phyloP scores from a whole-genome alignment of 2,113 vertebrate species.

The Ameiurus melas region DNA sequence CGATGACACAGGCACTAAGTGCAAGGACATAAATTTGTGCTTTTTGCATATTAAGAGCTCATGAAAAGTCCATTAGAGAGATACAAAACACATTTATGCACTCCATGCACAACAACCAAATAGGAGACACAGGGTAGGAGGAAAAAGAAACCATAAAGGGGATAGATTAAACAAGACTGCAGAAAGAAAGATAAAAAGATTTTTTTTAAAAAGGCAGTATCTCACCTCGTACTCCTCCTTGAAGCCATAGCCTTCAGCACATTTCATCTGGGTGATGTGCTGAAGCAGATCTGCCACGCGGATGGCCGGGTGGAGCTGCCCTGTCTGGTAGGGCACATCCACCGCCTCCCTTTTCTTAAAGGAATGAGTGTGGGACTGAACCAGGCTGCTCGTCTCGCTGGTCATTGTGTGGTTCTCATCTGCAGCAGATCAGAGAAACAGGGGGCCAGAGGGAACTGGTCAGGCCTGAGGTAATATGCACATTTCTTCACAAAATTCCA shows the following conservation, averaged over 20 bases:
- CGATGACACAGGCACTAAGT: slow-evolving; percentile 32
- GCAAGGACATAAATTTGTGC: slow-evolving; percentile 32
- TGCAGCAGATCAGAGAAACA: slow-evolving; percentile 56
- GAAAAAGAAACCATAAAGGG: slow-evolving; percentile 1
- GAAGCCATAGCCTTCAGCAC: slow-evolving; percentile 91
- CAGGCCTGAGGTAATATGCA: slow-evolving; percentile 13
- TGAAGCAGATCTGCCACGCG: slow-evolving; percentile 94
- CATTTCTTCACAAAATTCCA: slow-evolving; percentile 12
- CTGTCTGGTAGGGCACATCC: slow-evolving; percentile 92
- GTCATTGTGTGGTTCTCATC: slow-evolving; percentile 92
- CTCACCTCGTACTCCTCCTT: slow-evolving; percentile 90
- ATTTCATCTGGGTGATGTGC: slow-evolving; percentile 99
- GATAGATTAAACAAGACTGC: background rate
- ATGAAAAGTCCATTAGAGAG: slow-evolving; percentile 41
- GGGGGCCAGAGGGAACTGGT: slow-evolving; percentile 1
- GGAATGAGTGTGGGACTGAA: slow-evolving; percentile 82
- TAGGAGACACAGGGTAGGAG: background rate
- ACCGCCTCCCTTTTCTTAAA: slow-evolving; percentile 88
- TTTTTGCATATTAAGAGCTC: slow-evolving; percentile 44
- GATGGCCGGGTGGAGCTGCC: slow-evolving; percentile 94
- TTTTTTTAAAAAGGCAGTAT: background rate
- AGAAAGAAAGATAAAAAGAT: background rate
- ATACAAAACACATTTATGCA: slow-evolving; percentile 34
- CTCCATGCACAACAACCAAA: slow-evolving; percentile 22
- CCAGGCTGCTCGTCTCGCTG: slow-evolving; percentile 92